Conservation (phyloP, 2,113 vertebrate genomes). For the Carlito syrichta region DNA sequence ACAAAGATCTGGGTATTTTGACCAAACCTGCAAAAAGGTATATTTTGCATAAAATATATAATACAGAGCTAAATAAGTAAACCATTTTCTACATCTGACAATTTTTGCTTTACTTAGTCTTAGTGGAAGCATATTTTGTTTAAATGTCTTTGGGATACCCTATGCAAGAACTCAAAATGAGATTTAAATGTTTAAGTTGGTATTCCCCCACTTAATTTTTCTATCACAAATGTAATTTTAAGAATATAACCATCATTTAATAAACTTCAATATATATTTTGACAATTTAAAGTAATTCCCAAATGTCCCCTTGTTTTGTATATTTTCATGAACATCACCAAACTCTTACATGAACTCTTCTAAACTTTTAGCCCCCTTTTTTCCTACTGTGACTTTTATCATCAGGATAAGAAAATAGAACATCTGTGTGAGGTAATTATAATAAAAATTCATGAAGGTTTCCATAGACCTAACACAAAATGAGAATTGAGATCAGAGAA, state of each 20-base stretch:
- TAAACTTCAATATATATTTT: neutral
- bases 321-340: neutral
- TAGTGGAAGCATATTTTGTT: neutral
- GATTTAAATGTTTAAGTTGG: neutral
- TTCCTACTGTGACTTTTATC: neutral
- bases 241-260: neutral
- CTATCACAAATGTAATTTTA: neutral
- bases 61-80: neutral
- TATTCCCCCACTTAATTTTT: neutral
- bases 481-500: neutral
- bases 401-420: neutral
- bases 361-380: neutral
- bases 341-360: neutral
- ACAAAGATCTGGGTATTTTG: conserved; percentile 2
- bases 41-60: neutral
- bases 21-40: neutral
- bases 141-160: neutral
- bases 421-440: conserved; percentile 30
- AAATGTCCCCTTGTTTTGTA: neutral
- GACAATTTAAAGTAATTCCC: neutral
- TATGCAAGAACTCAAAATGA: neutral
- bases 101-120: neutral
- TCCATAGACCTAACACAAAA: conserved; percentile 16
- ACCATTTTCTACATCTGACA: neutral
- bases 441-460: conserved; percentile 32